A percentile compares a stretch with the other conserved stretches of the same genome.
Conservation (phyloP, 2,888 invertebrate species). For the Cerastoderma edule region DNA sequence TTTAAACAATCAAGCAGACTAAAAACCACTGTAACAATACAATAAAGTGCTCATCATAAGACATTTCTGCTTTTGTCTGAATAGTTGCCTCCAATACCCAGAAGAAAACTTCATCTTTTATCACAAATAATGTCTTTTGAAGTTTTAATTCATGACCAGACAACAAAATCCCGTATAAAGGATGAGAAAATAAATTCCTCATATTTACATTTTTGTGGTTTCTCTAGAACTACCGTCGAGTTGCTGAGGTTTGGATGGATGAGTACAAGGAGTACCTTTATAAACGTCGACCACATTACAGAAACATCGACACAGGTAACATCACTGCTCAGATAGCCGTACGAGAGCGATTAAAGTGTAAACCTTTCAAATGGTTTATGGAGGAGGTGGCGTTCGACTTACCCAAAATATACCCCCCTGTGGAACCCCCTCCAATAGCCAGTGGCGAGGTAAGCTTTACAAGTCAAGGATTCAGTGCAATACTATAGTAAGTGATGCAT, state of each 20-base stretch:
- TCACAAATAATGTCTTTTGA: no score
- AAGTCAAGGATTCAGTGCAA: no score
- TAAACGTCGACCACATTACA: slow-evolving; percentile 89
- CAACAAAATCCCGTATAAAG: no score
- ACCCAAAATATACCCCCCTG: slow-evolving; percentile 92
- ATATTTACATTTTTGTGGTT: background rate
- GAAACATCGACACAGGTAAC: slow-evolving; percentile 91
- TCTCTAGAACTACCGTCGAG: slow-evolving; percentile 93
- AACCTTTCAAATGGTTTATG: slow-evolving; percentile 97
- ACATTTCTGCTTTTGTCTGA: background rate
- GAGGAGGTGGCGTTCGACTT: slow-evolving; percentile 96
- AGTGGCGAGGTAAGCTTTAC: slow-evolving; percentile 90
- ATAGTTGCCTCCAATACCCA: no score
- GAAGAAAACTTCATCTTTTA: no score
- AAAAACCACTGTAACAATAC: background rate
- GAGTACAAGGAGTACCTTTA: slow-evolving; percentile 96
- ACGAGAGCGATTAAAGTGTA: slow-evolving; percentile 91
- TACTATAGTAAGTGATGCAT: no score
- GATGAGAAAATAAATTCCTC: no score
- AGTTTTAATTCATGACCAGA: no score
- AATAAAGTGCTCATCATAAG: background rate
- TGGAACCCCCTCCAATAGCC: slow-evolving; percentile 93
- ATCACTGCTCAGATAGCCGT: slow-evolving; percentile 90
- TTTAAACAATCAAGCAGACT: no score
- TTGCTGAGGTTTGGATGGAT: slow-evolving; percentile 99